These are phyloP conservation scores for Leptocoma aspasia DNA, from an alignment of 2,113 vertebrate species.

Conservation along the genomic window DNA sequence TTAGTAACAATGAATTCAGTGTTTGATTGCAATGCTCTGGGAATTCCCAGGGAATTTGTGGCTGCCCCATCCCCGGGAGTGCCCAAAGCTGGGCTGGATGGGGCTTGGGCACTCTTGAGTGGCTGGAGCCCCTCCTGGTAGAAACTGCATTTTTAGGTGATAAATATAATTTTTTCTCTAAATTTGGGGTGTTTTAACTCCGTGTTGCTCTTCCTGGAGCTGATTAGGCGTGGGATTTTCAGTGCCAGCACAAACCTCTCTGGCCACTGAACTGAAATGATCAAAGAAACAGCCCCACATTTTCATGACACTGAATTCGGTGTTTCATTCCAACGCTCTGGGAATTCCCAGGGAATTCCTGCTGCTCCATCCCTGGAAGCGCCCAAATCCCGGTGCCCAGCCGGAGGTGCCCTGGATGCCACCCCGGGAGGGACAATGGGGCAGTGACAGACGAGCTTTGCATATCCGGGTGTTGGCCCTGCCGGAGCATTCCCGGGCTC, in stretches of 20 bases:
- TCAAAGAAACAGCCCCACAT: neutral
- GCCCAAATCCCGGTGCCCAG: fast-evolving
- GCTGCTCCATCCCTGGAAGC: neutral
- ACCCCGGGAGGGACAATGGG: neutral
- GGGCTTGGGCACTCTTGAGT: too few relatives aligned
- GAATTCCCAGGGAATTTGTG: neutral
- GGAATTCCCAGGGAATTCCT: neutral
- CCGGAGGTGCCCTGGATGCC: neutral
- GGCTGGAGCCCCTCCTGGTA: neutral
- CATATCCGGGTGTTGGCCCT: neutral
- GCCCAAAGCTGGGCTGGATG: neutral
- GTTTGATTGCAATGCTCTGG: neutral
- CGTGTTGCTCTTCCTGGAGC: neutral
- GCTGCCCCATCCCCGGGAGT: neutral
- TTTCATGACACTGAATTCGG: fast-evolving
- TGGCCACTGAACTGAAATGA: neutral
- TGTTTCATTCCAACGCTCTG: fast-evolving
- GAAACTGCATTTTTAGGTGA: neutral
- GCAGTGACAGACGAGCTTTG: slow-evolving; percentile 2
- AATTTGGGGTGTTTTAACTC: neutral
- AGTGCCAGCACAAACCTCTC: neutral
- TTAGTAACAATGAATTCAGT: neutral
- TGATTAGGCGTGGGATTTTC: too few relatives aligned
- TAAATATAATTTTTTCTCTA: neutral
- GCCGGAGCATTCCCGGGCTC: too few relatives aligned